A percentile compares a stretch with the other conserved stretches of the same genome.
These are phyloP conservation scores for Drosophila nannoptera DNA, from an alignment of 1,140 invertebrate genomes.

Conservation along the genomic window DNA sequence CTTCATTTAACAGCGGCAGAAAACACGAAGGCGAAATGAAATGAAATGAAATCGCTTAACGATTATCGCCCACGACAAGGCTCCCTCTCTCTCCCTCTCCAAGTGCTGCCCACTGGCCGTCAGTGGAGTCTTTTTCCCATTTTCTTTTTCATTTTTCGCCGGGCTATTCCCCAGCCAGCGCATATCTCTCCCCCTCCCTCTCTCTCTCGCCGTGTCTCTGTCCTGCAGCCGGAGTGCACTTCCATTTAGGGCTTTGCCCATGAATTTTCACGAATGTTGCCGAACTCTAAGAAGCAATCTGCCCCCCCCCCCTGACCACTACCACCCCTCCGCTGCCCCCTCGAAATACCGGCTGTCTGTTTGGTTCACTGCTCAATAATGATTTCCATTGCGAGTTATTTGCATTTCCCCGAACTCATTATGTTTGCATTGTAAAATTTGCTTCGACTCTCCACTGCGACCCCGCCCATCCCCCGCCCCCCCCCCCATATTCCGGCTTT, in stretches of 20 bases:
- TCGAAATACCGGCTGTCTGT: constrained; percentile 21
- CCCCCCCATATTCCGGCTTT: not conserved
- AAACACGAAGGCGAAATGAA: constrained; percentile 26
- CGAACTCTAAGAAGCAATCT: not conserved
- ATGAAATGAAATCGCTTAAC: constrained; percentile 61
- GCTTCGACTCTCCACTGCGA: constrained; percentile 24
- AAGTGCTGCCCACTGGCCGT: constrained; percentile 12
- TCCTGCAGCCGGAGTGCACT: constrained; percentile 20
- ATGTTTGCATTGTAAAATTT: constrained; percentile 67
- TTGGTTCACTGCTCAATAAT: constrained; percentile 68
- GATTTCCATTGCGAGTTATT: constrained; percentile 73
- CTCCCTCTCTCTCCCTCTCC: constrained; percentile 3
- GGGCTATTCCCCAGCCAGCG: constrained; percentile 12
- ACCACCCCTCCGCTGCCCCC: not conserved
- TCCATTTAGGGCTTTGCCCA: constrained; percentile 19
- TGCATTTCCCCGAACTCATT: constrained; percentile 73
- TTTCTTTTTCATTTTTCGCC: constrained; percentile 10
- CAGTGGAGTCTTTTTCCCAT: constrained; percentile 4
- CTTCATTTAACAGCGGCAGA: constrained; percentile 61
- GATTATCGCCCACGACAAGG: constrained; percentile 53
- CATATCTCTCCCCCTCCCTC: not conserved
- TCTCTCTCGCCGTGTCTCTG: not conserved
- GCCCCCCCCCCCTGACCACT: not conserved
- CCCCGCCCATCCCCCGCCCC: too few relatives aligned
- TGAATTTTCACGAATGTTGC: constrained; percentile 21